Evolutionary conservation across 2,113 vertebrate species (phyloP).

Genomic region (Boulengeromyrus knoepffleri): DNA sequence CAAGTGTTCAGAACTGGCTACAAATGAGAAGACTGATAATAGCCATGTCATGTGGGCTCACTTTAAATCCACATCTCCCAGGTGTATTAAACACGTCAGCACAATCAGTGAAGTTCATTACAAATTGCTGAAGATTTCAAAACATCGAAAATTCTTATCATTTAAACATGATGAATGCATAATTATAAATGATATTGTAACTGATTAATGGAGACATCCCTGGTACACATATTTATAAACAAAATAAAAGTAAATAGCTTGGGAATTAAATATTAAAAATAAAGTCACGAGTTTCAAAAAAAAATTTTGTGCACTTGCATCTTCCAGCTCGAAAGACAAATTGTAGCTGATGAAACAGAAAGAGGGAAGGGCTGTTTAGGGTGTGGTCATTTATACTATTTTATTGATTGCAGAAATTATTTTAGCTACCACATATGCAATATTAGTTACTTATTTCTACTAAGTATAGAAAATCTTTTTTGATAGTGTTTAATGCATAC

Average conservation of each 20-base stretch:
- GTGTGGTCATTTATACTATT: not conserved
- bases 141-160: not conserved
- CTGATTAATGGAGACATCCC: not conserved
- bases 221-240: not conserved
- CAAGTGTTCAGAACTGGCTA: slow-evolving; percentile 50
- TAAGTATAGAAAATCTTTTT: not conserved
- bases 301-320: not conserved
- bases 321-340: not conserved
- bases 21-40: slow-evolving; percentile 53
- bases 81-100: slow-evolving; percentile 51
- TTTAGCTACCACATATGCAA: not conserved
- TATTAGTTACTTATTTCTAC: not conserved
- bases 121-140: not conserved
- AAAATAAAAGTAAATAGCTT: not conserved
- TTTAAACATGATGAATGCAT: not conserved
- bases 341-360: not conserved
- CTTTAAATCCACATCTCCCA: slow-evolving; percentile 40
- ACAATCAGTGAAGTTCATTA: slow-evolving; percentile 8
- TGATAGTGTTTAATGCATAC: not conserved
- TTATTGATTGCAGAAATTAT: not conserved
- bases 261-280: not conserved
- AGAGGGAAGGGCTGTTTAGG: not conserved
- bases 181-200: not conserved
- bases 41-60: slow-evolving; percentile 48
- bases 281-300: not conserved